A percentile compares a stretch with the other conserved stretches of the same genome.
phyloP scores from a whole-genome alignment of 2,113 vertebrate genomes.

The Lagopus leucura region DNA sequence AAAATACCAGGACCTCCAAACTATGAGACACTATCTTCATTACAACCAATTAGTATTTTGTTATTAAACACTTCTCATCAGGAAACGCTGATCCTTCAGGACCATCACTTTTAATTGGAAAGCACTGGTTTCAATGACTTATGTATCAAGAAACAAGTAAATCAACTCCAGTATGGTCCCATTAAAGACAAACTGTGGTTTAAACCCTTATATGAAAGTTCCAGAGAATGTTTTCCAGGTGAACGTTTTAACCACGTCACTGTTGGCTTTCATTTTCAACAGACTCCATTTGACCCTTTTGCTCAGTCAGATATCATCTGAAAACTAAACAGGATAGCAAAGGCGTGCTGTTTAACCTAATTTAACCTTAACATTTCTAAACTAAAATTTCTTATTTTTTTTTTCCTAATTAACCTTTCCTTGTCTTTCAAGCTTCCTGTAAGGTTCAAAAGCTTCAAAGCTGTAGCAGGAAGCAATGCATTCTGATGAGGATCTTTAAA shows the following conservation, averaged over 20 bases:
- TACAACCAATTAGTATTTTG: background rate
- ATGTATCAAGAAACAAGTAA: background rate
- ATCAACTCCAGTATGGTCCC: background rate
- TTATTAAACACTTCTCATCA: background rate
- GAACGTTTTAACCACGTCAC: background rate
- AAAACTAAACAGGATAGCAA: background rate
- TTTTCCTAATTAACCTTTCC: background rate
- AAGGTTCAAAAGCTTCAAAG: background rate
- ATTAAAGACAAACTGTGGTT: background rate
- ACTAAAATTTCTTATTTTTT: background rate
- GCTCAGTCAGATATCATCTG: background rate
- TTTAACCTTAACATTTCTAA: background rate
- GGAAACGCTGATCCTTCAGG: background rate
- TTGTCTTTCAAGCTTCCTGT: background rate
- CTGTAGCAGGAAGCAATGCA: background rate
- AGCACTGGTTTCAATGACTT: background rate
- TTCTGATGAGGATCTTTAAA: constrained; percentile 5
- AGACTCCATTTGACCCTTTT: background rate
- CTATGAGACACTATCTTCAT: background rate
- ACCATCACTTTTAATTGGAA: background rate
- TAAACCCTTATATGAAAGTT: background rate
- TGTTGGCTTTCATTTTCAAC: background rate
- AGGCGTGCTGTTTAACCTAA: rapidly evolving
- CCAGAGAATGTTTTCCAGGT: background rate
- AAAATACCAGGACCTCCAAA: background rate